Base-by-base conservation (phyloP, 2,888 invertebrate genomes). In the Augochlorella aurata region DNA sequence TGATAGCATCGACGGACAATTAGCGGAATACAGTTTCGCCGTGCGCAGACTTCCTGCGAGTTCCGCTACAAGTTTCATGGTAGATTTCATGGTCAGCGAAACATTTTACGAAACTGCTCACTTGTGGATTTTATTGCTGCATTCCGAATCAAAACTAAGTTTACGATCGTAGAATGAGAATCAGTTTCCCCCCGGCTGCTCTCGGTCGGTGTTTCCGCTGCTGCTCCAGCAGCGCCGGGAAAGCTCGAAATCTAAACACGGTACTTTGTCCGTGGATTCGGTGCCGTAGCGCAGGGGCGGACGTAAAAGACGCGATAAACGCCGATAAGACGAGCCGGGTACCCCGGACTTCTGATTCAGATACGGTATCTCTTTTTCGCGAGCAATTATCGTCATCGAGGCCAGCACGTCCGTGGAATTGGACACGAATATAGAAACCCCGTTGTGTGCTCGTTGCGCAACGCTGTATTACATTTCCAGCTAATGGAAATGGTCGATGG, bases 401-500 rank as follows among this genome's bases (percentile, higher is more conserved):
- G 69, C 47, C 10, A 38, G 50, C n/a, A 38, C 54, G 66, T 50
- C 72, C 58, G 67, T 54, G 66, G 61, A 75, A 77, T 76, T 70
- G 69, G 69, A 54, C 54, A 29, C 12, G 45, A 18, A 71, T 67
- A 70, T 63, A 63, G 66, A 63, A 69, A 68, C 68, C 71, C 50
- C 52, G 24, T 18, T 50, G 61, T 68, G 74, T 49, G 71, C 24
- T 45, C 73, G 79, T 82, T 77, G 65, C 68, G 78, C 85, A 82
- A 78, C 68, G 74, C 69, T 82, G 84, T 82, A 87, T 89, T 89
- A 88, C 89, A 88, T 89, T 89, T 89, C 78, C 79, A 78, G 89
- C 85, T 89, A 89, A 89, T 89, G 87, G 89, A 88, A 87, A 88
- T 79, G 82, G 84, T 85, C 81, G 82, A 84, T 81, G 79, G 87